Evolutionary conservation across 2,113 vertebrate genomes (phyloP).

Genomic region (Heterotis niloticus): DNA sequence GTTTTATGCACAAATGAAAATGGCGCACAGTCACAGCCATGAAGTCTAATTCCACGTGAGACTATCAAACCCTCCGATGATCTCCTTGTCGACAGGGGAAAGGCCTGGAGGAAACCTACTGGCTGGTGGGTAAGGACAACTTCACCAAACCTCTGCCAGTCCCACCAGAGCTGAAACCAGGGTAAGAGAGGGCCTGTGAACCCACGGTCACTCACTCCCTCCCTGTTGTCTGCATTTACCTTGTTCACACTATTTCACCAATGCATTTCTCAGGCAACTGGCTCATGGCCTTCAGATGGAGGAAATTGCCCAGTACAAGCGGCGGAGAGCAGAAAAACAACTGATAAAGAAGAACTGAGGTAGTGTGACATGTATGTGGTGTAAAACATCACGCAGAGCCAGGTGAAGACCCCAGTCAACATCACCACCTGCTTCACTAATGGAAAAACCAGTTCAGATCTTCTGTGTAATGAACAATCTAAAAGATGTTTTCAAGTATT

Average conservation of each 20-base stretch:
- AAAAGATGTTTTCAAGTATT: too few relatives aligned
- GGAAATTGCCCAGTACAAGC: constrained; percentile 56
- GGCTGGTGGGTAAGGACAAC: constrained; percentile 61
- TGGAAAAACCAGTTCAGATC: too few relatives aligned
- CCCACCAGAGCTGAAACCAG: constrained; percentile 58
- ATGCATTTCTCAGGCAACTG: constrained; percentile 50
- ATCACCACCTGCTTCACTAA: too few relatives aligned
- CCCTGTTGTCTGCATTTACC: background rate
- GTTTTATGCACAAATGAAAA: too few relatives aligned
- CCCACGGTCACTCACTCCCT: background rate
- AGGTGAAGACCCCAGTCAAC: too few relatives aligned
- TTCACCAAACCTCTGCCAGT: constrained; percentile 67
- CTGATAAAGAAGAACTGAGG: constrained; percentile 51
- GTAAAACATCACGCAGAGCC: too few relatives aligned
- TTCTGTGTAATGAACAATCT: too few relatives aligned
- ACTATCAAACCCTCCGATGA: background rate
- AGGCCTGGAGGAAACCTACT: constrained; percentile 62
- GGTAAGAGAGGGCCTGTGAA: constrained; percentile 48
- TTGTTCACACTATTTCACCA: constrained; percentile 36
- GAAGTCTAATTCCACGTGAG: background rate
- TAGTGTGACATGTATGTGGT: constrained; percentile 39
- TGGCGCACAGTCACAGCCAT: too few relatives aligned
- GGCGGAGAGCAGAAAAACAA: constrained; percentile 56
- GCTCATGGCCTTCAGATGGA: constrained; percentile 58
- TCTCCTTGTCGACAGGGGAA: constrained; percentile 34